These are phyloP conservation scores for Daubentonia madagascariensis DNA, from an alignment of 2,113 vertebrate genomes.

Conservation along the genomic window DNA sequence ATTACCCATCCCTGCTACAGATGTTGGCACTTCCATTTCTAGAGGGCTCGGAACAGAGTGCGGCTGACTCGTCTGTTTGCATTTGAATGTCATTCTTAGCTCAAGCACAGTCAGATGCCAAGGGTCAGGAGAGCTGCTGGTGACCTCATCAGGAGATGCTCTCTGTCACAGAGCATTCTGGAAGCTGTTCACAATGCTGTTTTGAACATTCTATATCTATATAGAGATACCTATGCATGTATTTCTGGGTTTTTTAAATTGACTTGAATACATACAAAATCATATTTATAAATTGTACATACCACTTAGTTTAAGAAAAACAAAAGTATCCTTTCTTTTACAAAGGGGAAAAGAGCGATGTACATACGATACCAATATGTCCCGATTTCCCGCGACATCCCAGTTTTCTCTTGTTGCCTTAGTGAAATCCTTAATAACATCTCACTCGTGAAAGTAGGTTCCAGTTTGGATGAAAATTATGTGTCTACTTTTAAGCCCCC, in stretches of 20 bases:
- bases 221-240: accelerated
- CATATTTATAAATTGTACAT: accelerated
- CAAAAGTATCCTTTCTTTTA: background rate
- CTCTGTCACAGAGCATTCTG: background rate
- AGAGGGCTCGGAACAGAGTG: constrained; percentile 56
- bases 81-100: background rate
- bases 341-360: accelerated
- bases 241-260: background rate
- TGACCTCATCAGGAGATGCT: background rate
- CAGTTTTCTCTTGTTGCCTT: background rate
- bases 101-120: background rate
- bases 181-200: background rate
- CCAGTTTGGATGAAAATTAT: accelerated
- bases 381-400: background rate
- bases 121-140: background rate
- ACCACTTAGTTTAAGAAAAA: background rate
- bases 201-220: background rate
- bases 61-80: background rate
- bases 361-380: accelerated
- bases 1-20: constrained; percentile 32
- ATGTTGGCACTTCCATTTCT: constrained; percentile 64
- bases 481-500: background rate
- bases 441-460: background rate
- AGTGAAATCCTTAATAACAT: no score
- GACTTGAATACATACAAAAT: background rate